Percentiles rank a stretch among this genome's conserved stretches.
Evolutionary conservation across 2,113 vertebrate genomes (phyloP).

Genomic region (Erythrocercus mccallii): DNA sequence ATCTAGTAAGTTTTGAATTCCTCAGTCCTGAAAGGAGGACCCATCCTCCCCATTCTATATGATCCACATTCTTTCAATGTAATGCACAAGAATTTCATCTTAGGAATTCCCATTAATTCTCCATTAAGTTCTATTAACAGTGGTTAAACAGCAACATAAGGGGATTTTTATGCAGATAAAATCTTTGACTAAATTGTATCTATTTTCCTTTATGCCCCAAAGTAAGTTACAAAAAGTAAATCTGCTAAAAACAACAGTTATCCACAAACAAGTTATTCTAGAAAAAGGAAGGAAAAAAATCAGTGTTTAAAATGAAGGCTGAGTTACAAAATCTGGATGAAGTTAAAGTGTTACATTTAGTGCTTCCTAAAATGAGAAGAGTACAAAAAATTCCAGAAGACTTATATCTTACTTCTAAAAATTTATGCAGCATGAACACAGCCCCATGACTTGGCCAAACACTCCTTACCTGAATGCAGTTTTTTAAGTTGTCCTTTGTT

Average conservation of each 20-base stretch:
- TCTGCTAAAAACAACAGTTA: neutral
- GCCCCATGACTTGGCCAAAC: neutral
- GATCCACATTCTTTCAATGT: neutral
- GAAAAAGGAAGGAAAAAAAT: neutral
- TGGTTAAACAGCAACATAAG: neutral
- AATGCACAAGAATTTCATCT: neutral
- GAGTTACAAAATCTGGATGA: neutral
- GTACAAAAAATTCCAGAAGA: neutral
- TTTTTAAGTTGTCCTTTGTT: constrained; percentile 95
- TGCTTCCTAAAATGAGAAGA: neutral
- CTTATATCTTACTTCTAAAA: neutral
- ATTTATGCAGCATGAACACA: neutral
- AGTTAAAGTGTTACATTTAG: neutral
- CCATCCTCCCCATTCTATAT: neutral
- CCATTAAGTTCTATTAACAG: neutral
- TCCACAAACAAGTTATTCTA: neutral
- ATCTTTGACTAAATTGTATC: neutral
- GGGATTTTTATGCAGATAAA: neutral
- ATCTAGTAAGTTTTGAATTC: neutral
- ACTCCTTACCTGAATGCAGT: constrained; percentile 89
- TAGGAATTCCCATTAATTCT: neutral
- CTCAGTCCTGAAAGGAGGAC: neutral
- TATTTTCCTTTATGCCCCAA: neutral
- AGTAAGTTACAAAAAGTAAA: neutral
- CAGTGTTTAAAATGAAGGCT: neutral